Base-by-base conservation (phyloP, 1,140 invertebrate genomes). In the Drosophila nebulosa region DNA sequence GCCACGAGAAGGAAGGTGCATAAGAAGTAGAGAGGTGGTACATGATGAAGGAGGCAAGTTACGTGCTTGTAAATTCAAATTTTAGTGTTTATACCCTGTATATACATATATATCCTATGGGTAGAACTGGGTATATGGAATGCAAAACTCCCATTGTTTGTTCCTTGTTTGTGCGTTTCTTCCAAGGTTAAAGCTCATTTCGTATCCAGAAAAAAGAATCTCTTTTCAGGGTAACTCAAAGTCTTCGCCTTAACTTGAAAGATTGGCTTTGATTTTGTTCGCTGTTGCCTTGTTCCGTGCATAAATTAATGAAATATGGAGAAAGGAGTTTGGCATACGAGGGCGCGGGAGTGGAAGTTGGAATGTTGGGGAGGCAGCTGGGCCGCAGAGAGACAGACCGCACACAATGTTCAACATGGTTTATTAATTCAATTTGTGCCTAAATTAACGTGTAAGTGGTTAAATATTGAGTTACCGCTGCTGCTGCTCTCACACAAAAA, bases 341-440 rank as follows among this genome's bases (percentile, higher is more conserved):
- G 16, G 52, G 56, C 21, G 57, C 69, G 30, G 30, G n/a, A n/a
- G n/a, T n/a, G n/a, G n/a, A n/a, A n/a, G n/a, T n/a, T n/a, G n/a
- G n/a, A n/a, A n/a, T n/a, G n/a, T n/a, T n/a, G n/a, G n/a, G n/a
- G n/a, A n/a, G n/a, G n/a, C n/a, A n/a, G 30, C 2, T 32, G 30
- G 10, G 10, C 3, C 30, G 3, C 64, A 32, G 26, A 78, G n/a
- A n/a, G n/a, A n/a, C n/a, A n/a, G 88, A 90, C 88, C 88, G 83
- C 89, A 90, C 89, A 90, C 89, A 89, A 76, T 85, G 89, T 83
- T 55, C 57, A 89, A 90, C 89, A 90, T 90, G 80, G 89, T 90
- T 90, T 90, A 90, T 90, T 90, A 90, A 90, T 90, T 90, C 89
- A 90, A 90, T 90, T 90, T 90, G 89, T 90, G 83, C 86, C 81